phyloP scores from a whole-genome alignment of 2,797 vertebrate genomes.

The Somateria mollissima region DNA sequence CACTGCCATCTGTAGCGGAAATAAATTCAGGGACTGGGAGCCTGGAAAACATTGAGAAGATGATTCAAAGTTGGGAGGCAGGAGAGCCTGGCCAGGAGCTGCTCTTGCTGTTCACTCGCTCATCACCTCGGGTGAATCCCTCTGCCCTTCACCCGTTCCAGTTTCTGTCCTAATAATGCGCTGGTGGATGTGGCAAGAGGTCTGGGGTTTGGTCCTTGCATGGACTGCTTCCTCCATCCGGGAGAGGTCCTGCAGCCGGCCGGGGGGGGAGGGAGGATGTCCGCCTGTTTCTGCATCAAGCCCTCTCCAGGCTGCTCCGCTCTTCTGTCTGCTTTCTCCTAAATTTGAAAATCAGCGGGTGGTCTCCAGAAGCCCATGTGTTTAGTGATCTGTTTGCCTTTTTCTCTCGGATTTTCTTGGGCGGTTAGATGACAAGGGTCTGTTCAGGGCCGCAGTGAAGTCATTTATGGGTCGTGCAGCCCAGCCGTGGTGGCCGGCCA shows the following conservation, averaged over 20 bases:
- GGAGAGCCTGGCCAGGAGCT: not conserved
- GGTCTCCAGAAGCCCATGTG: not conserved
- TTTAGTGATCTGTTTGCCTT: not conserved
- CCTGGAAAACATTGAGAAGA: not conserved
- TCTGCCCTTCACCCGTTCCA: not conserved
- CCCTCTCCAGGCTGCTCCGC: not conserved
- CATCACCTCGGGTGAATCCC: rapidly evolving
- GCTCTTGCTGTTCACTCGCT: not conserved
- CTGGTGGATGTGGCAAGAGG: rapidly evolving
- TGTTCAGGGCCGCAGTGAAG: not conserved
- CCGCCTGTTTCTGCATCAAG: not conserved
- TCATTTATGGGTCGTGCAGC: not conserved
- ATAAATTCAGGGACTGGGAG: not conserved
- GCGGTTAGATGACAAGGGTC: not conserved
- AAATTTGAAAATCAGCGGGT: not conserved
- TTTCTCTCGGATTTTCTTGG: not conserved
- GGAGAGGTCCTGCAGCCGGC: not conserved
- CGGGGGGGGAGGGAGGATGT: not conserved
- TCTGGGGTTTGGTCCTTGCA: rapidly evolving
- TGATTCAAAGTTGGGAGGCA: not conserved
- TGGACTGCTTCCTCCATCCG: not conserved
- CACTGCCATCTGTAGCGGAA: not conserved
- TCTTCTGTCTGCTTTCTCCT: not conserved
- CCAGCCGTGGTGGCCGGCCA: too few species aligned
- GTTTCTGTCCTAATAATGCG: not conserved